Conservation (phyloP, 2,797 vertebrate species). For the Distichodus sexfasciatus region DNA sequence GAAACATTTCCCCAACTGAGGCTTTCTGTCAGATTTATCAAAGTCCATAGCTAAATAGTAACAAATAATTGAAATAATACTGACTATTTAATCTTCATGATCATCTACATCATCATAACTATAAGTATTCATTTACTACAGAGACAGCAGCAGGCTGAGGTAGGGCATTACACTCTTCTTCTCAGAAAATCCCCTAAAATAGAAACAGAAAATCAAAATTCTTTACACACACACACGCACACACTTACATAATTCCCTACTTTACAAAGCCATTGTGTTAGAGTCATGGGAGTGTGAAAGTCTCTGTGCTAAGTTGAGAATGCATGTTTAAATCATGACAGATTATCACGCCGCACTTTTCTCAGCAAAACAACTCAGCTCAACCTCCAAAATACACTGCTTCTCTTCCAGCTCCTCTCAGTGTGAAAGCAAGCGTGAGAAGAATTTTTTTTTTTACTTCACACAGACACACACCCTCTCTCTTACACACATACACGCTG, state of each 20-base stretch:
- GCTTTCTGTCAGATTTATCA: constrained; percentile 7
- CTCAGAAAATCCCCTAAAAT: constrained; percentile 7
- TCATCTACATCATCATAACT: no score
- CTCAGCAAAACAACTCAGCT: constrained; percentile 23
- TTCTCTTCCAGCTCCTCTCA: constrained; percentile 20
- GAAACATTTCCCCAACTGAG: constrained; percentile 12
- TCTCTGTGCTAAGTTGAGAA: constrained; percentile 2
- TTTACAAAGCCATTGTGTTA: constrained; percentile 31
- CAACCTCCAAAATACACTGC: constrained; percentile 11
- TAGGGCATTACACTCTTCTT: not conserved
- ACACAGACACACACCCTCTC: constrained; percentile 1
- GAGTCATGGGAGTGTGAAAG: constrained; percentile 12
- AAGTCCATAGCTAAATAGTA: not conserved
- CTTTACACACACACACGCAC: not conserved
- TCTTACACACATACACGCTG: constrained; percentile 6
- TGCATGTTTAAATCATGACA: constrained; percentile 40
- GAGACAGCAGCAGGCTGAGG: not conserved
- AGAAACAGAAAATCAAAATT: not conserved
- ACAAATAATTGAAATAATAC: not conserved
- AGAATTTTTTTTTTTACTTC: constrained; percentile 5
- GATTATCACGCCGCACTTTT: constrained; percentile 17
- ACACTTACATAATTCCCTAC: constrained; percentile 1
- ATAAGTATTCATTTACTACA: not conserved
- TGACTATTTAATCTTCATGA: no score
- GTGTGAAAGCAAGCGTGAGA: not conserved